Percentiles rank a stretch among this genome's conserved stretches.
Conservation (phyloP, 2,888 invertebrate genomes). For the Epirrhoe tristata region DNA sequence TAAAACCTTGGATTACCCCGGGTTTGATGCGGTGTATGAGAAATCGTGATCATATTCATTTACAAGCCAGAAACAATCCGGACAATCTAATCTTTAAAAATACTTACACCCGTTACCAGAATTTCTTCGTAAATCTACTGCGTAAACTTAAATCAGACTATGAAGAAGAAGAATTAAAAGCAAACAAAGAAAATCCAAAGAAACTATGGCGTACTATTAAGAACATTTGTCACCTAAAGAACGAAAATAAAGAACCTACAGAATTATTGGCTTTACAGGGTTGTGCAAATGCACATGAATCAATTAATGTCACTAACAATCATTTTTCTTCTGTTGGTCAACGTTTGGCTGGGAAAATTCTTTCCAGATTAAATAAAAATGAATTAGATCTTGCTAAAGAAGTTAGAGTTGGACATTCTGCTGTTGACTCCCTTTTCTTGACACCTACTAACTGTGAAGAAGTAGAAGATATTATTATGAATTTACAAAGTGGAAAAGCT, state of each 20-base stretch:
- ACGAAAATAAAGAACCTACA: neutral
- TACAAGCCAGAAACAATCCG: slow-evolving; percentile 3
- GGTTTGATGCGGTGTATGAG: slow-evolving; percentile 18
- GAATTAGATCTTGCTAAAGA: neutral
- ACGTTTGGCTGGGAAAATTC: slow-evolving; percentile 8
- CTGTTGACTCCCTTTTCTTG: slow-evolving; percentile 11
- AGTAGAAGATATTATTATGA: neutral
- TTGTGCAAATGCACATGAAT: neutral
- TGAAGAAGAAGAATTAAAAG: slow-evolving; percentile 7
- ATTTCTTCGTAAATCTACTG: slow-evolving; percentile 3
- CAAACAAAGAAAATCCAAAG: slow-evolving; percentile 1
- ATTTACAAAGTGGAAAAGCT: slow-evolving; percentile 16
- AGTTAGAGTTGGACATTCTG: neutral
- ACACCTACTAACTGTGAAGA: slow-evolving; percentile 10
- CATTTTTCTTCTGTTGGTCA: slow-evolving; percentile 14
- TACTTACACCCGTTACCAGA: slow-evolving; percentile 12
- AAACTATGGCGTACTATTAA: slow-evolving; percentile 7
- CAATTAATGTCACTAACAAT: neutral
- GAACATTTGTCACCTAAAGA: slow-evolving; percentile 7
- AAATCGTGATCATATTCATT: slow-evolving; percentile 15
- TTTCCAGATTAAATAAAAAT: neutral
- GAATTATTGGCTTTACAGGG: slow-evolving; percentile 3
- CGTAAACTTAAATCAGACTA: slow-evolving; percentile 15
- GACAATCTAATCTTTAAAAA: neutral
- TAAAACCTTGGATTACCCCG: slow-evolving; percentile 13